These are phyloP conservation scores for Arion vulgaris DNA, from an alignment of 1,140 invertebrate genomes.

Conservation along the genomic window DNA sequence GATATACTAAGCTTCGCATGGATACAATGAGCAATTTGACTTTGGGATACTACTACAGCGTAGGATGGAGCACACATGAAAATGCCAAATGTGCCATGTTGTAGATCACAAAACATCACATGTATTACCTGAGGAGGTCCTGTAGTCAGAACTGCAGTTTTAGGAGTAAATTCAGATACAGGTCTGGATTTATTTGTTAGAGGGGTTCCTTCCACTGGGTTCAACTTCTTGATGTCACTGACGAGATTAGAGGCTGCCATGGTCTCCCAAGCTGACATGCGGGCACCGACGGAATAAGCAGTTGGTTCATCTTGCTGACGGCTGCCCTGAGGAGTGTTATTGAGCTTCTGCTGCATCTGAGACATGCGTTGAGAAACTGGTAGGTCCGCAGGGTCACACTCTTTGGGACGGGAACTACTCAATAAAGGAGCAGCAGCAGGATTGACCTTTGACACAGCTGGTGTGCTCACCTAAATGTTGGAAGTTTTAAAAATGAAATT, in stretches of 20 bases:
- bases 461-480: background rate
- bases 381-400: constrained; percentile 21
- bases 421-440: constrained; percentile 27
- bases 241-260: constrained; percentile 61
- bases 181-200: constrained; percentile 34
- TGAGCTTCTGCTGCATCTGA: constrained; percentile 42
- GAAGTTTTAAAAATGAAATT: background rate
- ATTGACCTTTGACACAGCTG: constrained; percentile 18
- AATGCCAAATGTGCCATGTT: no score
- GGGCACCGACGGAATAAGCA: constrained; percentile 60
- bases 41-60: no score
- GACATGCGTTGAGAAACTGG: constrained; percentile 21
- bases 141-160: constrained; percentile 11
- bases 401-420: background rate
- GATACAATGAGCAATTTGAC: no score
- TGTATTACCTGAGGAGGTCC: constrained; percentile 1
- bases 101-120: no score
- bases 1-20: no score
- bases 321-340: constrained; percentile 65
- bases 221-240: constrained; percentile 62
- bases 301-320: constrained; percentile 61
- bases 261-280: constrained; percentile 68
- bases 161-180: constrained; percentile 41
- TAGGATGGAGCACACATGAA: no score
- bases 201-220: constrained; percentile 44